phyloP scores from a whole-genome alignment of 1,140 invertebrate species.

The Camponotus pennsylvanicus region DNA sequence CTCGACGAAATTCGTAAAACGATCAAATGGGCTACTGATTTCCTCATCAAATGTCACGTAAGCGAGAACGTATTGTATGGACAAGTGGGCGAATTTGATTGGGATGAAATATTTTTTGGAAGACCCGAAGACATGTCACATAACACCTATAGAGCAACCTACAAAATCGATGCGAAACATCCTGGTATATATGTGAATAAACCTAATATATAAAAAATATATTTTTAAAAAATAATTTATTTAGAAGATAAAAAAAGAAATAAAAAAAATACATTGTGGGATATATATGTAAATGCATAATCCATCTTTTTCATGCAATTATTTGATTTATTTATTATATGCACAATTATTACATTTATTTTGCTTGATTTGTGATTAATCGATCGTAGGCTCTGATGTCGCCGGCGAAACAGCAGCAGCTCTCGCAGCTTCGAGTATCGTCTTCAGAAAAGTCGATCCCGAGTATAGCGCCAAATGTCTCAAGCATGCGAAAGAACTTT shows the following conservation, averaged over 20 bases:
- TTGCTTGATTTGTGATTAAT: background rate
- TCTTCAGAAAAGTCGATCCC: conserved; percentile 85
- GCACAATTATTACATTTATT: no score
- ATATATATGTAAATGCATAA: no score
- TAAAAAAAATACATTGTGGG: background rate
- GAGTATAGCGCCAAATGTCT: conserved; percentile 86
- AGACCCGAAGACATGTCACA: no score
- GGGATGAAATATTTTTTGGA: no score
- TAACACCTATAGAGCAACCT: no score
- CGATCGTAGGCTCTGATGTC: conserved; percentile 87
- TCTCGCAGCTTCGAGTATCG: conserved; percentile 87
- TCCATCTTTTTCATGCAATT: background rate
- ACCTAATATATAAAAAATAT: background rate
- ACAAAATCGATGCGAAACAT: conserved; percentile 87
- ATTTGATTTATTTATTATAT: background rate
- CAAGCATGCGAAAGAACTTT: conserved; percentile 87
- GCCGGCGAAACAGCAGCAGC: conserved; percentile 89
- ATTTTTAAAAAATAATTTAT: no score
- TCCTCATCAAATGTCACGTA: conserved; percentile 89
- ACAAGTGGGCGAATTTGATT: conserved; percentile 86
- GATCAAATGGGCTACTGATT: conserved; percentile 89
- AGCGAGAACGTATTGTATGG: conserved; percentile 87
- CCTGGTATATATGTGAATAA: conserved; percentile 81
- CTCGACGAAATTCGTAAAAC: conserved; percentile 84
- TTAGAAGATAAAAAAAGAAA: background rate